phyloP scores from a whole-genome alignment of 2,888 invertebrate species.

The Hemaris fuciformis region DNA sequence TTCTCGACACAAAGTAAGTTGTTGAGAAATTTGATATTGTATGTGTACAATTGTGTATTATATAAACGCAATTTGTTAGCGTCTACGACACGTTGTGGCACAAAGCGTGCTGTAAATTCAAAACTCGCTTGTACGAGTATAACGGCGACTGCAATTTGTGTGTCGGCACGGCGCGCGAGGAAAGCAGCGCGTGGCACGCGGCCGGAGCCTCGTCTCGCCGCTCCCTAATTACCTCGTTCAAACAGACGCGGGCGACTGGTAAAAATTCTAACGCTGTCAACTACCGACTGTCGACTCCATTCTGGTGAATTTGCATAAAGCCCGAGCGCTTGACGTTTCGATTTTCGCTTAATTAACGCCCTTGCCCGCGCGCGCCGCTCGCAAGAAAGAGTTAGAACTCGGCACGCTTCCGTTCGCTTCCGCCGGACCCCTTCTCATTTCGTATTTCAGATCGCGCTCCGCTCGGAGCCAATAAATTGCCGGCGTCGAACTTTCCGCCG shows the following conservation, averaged over 20 bases:
- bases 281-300: slow-evolving; percentile 74
- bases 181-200: neutral
- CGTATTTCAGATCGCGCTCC: slow-evolving; percentile 58
- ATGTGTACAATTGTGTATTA: no score
- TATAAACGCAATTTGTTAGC: neutral
- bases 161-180: slow-evolving; percentile 7
- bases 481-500: slow-evolving; percentile 61
- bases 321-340: slow-evolving; percentile 75
- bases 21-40: no score
- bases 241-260: slow-evolving; percentile 69
- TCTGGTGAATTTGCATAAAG: slow-evolving; percentile 75
- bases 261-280: slow-evolving; percentile 67
- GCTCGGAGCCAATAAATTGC: slow-evolving; percentile 67
- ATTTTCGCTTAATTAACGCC: slow-evolving; percentile 79
- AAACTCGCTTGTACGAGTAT: slow-evolving; percentile 23
- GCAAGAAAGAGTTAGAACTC: slow-evolving; percentile 7
- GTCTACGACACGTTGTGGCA: neutral
- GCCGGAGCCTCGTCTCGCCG: slow-evolving; percentile 22
- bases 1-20: no score
- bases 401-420: slow-evolving; percentile 50
- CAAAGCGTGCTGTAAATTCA: neutral
- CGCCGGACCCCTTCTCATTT: slow-evolving; percentile 55
- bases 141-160: slow-evolving; percentile 12
- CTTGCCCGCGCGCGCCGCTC: slow-evolving; percentile 48
- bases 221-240: slow-evolving; percentile 68